phyloP scores from a whole-genome alignment of 2,888 invertebrate genomes.

The Euplagia quadripunctaria region DNA sequence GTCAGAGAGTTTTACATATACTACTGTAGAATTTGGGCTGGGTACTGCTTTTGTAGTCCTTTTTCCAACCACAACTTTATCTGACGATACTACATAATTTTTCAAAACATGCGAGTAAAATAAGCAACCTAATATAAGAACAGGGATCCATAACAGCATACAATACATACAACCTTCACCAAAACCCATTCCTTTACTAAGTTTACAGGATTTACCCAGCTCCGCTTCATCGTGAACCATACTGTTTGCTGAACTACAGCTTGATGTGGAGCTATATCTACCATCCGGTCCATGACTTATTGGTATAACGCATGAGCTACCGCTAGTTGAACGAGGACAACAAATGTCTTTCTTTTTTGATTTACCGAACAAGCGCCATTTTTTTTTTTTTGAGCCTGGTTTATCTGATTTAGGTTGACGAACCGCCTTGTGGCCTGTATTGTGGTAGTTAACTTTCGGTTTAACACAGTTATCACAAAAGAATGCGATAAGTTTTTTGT shows the following conservation, averaged over 20 bases:
- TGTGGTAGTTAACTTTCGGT: slow-evolving; percentile 3
- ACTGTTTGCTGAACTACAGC: slow-evolving; percentile 8
- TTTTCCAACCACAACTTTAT: background rate
- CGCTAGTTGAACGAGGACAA: slow-evolving; percentile 2
- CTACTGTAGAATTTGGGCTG: slow-evolving; percentile 38
- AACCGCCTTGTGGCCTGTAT: background rate
- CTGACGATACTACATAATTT: slow-evolving; percentile 37
- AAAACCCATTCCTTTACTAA: slow-evolving; percentile 56
- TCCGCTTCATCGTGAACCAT: background rate
- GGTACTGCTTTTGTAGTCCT: background rate
- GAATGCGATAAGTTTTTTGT: slow-evolving; percentile 60
- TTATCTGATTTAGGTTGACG: background rate
- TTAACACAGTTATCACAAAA: slow-evolving; percentile 56
- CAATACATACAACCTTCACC: slow-evolving; percentile 69
- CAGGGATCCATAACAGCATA: slow-evolving; percentile 68
- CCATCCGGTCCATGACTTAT: background rate
- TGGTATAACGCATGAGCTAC: slow-evolving; percentile 1
- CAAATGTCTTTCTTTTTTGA: slow-evolving; percentile 2
- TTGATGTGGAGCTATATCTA: background rate
- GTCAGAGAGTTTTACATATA: slow-evolving; percentile 63
- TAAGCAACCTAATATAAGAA: slow-evolving; percentile 59
- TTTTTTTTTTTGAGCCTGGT: slow-evolving; percentile 10
- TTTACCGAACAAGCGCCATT: slow-evolving; percentile 7
- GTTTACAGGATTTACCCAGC: slow-evolving; percentile 13
- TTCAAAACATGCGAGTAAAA: slow-evolving; percentile 65